These are phyloP conservation scores for Hoplodrina ambigua DNA, from an alignment of 2,888 invertebrate species.

Conservation along the genomic window DNA sequence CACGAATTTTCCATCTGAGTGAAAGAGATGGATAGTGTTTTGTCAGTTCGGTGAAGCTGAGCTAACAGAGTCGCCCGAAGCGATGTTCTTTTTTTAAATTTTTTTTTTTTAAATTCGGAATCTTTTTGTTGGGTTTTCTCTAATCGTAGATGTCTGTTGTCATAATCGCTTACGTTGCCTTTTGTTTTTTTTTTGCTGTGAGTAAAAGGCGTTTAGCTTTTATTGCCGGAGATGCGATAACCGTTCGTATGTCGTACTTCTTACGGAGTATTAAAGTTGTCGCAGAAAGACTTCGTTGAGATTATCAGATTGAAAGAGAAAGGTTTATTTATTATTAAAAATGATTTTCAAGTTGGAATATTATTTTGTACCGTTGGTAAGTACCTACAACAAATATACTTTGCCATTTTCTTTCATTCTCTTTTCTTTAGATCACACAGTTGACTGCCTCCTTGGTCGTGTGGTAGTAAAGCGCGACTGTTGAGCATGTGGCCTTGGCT, in stretches of 20 bases:
- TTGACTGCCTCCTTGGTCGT: no score
- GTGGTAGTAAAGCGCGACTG: no score
- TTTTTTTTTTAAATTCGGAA: constrained; percentile 56
- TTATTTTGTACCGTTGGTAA: no score
- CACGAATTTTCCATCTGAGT: constrained; percentile 1
- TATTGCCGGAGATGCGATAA: constrained; percentile 46
- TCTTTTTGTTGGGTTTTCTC: constrained; percentile 56
- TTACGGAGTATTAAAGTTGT: constrained; percentile 17
- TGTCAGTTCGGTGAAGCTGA: constrained; percentile 5
- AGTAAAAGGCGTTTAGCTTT: constrained; percentile 32
- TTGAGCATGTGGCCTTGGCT: no score
- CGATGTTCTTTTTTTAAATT: constrained; percentile 58
- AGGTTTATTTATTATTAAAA: not conserved
- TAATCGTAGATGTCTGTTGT: constrained; percentile 59
- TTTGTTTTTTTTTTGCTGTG: constrained; percentile 29
- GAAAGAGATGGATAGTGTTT: constrained; percentile 32
- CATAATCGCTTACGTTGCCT: constrained; percentile 56
- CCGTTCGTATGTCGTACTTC: constrained; percentile 18
- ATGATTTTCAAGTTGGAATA: no score
- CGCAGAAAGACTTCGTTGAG: not conserved
- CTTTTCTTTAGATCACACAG: no score
- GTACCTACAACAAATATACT: no score
- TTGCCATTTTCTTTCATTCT: no score
- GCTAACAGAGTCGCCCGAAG: constrained; percentile 30
- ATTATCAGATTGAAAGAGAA: constrained; percentile 9